Conservation (phyloP, 2,113 vertebrate species). For the Himantopus leucocephalus region DNA sequence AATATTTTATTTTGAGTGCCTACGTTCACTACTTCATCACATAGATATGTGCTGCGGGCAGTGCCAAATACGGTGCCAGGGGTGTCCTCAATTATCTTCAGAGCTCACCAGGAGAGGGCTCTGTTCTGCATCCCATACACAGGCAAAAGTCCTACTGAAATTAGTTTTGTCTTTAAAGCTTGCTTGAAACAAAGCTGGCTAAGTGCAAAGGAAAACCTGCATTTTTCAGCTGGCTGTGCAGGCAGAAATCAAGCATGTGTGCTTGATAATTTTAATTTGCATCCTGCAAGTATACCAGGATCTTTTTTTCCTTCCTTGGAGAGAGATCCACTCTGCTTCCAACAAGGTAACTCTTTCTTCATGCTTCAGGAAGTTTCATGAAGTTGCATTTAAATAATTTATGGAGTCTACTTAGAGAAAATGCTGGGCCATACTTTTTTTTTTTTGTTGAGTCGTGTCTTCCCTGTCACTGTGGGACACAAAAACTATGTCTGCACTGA, state of each 20-base stretch:
- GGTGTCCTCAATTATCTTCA: slow-evolving; percentile 22
- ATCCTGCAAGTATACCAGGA: not conserved
- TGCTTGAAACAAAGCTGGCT: not conserved
- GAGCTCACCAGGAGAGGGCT: slow-evolving; percentile 36
- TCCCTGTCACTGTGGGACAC: not conserved
- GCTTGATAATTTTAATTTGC: not conserved
- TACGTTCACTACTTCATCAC: not conserved
- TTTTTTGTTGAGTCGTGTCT: not conserved
- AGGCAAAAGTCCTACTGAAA: not conserved
- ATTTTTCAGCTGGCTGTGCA: not conserved
- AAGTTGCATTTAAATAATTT: not conserved
- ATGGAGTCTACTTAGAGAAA: not conserved
- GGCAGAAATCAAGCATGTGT: not conserved
- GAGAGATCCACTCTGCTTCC: not conserved
- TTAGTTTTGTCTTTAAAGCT: not conserved
- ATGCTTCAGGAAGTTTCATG: not conserved
- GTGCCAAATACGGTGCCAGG: slow-evolving; percentile 42
- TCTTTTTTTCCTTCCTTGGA: not conserved
- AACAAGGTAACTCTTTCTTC: not conserved
- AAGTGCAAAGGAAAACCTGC: not conserved
- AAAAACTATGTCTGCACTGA: not conserved
- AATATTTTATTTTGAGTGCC: slow-evolving; percentile 55
- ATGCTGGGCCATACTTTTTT: not conserved
- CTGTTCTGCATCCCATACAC: not conserved
- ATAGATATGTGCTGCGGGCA: slow-evolving; percentile 27